Conservation (phyloP, 2,113 vertebrate genomes). For the Alectura lathami region DNA sequence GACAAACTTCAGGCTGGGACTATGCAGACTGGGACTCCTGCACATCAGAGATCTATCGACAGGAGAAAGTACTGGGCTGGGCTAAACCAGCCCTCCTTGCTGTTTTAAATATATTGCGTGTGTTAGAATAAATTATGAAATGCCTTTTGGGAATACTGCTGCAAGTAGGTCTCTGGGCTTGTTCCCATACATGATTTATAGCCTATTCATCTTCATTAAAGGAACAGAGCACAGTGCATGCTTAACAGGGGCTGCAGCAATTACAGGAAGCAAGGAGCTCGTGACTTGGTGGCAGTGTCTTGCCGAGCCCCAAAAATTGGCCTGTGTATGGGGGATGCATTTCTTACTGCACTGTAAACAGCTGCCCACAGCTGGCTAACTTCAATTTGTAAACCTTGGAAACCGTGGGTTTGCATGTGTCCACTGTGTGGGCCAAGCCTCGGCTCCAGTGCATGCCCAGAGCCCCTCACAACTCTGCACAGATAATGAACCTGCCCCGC, state of each 20-base stretch:
- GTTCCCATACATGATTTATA: slow-evolving; percentile 31
- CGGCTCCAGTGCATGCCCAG: background rate
- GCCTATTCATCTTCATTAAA: slow-evolving; percentile 57
- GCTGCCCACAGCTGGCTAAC: background rate
- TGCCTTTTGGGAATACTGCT: slow-evolving; percentile 1
- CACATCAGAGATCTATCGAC: background rate
- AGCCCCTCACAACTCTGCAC: background rate
- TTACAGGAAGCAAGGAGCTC: background rate
- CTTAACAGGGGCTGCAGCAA: background rate
- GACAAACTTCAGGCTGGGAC: background rate
- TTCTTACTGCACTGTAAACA: background rate
- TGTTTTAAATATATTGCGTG: background rate
- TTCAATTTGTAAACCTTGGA: background rate
- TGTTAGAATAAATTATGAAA: slow-evolving; percentile 1
- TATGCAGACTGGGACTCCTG: background rate
- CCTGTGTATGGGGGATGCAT: accelerated
- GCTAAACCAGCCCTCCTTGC: background rate
- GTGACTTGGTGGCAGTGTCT: background rate
- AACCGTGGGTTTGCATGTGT: background rate
- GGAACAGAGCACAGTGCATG: background rate
- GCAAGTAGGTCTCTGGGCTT: slow-evolving; percentile 5
- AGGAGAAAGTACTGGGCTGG: background rate
- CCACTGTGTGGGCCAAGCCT: background rate
- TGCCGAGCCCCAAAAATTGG: background rate
- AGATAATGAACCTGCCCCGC: background rate